These are phyloP conservation scores for Euleptes europaea DNA, from an alignment of 2,113 vertebrate species.

Conservation along the genomic window DNA sequence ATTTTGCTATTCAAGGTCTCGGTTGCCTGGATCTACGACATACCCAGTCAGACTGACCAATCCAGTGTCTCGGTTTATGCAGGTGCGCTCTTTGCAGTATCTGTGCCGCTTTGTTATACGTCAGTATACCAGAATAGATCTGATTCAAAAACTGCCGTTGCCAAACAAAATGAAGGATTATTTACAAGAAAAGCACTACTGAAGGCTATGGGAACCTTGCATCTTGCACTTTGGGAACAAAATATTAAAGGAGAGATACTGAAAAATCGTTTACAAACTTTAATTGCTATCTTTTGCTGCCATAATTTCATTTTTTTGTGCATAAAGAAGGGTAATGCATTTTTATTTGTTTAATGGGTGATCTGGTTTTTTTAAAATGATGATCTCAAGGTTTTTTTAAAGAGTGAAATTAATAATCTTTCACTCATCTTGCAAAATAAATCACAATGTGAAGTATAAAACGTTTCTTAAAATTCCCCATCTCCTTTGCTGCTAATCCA, in stretches of 20 bases:
- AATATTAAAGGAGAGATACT: constrained; percentile 64
- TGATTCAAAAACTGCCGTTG: constrained; percentile 99
- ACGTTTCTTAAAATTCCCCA: constrained; percentile 68
- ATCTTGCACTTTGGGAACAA: constrained; percentile 93
- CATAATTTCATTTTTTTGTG: constrained; percentile 77
- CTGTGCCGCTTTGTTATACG: constrained; percentile 98
- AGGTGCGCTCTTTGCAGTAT: constrained; percentile 98
- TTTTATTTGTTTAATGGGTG: constrained; percentile 44
- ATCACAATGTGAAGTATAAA: constrained; percentile 82
- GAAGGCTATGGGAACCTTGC: constrained; percentile 83
- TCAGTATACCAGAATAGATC: constrained; percentile 97
- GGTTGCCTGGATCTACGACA: constrained; percentile 94
- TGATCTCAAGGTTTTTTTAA: constrained; percentile 69
- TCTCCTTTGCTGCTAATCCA: constrained; percentile 85
- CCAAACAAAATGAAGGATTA: constrained; percentile 99
- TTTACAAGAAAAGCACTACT: constrained; percentile 99
- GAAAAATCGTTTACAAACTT: constrained; percentile 91
- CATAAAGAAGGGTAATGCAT: constrained; percentile 70
- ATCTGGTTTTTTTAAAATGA: constrained; percentile 64
- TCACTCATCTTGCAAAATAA: constrained; percentile 76
- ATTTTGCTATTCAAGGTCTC: constrained; percentile 97
- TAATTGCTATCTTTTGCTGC: constrained; percentile 82
- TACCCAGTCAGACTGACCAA: constrained; percentile 96
- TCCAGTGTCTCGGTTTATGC: constrained; percentile 97
- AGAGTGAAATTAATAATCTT: constrained; percentile 74